Evolutionary conservation across 2,797 vertebrate species (phyloP).

Genomic region (Leptatherina wallacei): DNA sequence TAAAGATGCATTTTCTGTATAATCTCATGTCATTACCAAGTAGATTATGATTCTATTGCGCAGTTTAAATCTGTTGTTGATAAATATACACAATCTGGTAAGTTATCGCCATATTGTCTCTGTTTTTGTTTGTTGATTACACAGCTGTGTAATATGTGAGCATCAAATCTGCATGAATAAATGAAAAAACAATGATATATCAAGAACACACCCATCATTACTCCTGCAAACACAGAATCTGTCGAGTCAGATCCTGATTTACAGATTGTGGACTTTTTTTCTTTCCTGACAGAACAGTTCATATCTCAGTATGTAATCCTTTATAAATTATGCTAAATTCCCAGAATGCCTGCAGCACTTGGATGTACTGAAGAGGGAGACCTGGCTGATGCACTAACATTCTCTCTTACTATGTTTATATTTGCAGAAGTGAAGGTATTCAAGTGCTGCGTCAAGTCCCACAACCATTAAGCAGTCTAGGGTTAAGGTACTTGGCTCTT

Average conservation of each 20-base stretch:
- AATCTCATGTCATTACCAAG: neutral
- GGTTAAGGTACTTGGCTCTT: slow-evolving; percentile 6
- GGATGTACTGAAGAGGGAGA: neutral
- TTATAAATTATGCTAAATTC: neutral
- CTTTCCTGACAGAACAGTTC: neutral
- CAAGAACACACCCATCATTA: neutral
- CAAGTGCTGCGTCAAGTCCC: slow-evolving; percentile 14
- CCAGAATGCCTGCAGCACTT: neutral
- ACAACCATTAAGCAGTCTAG: slow-evolving; percentile 17
- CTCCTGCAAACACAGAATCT: too few relatives aligned
- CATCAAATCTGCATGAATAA: neutral
- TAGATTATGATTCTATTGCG: neutral
- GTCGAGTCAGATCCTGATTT: too few relatives aligned
- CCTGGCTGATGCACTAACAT: neutral
- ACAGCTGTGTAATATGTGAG: neutral
- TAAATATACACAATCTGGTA: neutral
- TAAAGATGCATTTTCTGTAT: too few relatives aligned
- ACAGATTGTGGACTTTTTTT: neutral
- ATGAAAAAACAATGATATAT: neutral
- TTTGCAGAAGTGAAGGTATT: slow-evolving; percentile 8
- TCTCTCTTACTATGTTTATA: neutral
- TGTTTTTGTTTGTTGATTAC: neutral
- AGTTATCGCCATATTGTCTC: neutral
- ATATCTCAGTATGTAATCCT: neutral
- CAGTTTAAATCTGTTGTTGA: neutral